Conservation (phyloP, 1,140 invertebrate species). For the Zaprionus capensis region DNA sequence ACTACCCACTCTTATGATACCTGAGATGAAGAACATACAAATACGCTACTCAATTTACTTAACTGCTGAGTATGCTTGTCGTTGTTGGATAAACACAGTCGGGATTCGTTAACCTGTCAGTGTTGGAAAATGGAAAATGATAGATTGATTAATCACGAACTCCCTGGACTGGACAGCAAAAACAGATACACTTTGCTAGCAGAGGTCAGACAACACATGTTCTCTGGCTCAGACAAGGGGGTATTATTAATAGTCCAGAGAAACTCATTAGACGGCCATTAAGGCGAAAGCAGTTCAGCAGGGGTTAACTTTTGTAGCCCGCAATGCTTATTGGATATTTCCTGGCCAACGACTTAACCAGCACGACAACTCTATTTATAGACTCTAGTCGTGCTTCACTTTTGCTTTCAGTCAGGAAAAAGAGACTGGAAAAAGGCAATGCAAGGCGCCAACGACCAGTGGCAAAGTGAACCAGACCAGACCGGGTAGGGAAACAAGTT, state of each 20-base stretch:
- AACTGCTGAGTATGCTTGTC: background rate
- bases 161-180: background rate
- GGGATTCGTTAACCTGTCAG: conserved; percentile 2
- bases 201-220: conserved; percentile 3
- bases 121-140: background rate
- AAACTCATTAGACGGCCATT: conserved; percentile 5
- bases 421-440: conserved; percentile 37
- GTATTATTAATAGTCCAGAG: conserved; percentile 3
- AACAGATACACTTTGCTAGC: background rate
- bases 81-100: background rate
- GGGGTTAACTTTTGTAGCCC: conserved; percentile 5
- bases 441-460: conserved; percentile 37
- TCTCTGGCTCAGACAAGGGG: background rate
- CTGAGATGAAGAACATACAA: too few species aligned
- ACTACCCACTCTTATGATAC: too few species aligned
- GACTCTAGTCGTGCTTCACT: conserved; percentile 53
- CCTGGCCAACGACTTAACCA: conserved; percentile 2
- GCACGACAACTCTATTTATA: conserved; percentile 31
- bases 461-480: conserved; percentile 11
- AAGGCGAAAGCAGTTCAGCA: background rate
- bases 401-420: conserved; percentile 58
- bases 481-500: conserved; percentile 31
- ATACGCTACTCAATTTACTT: too few species aligned
- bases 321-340: conserved; percentile 12
- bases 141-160: background rate